Conservation (phyloP, 2,113 vertebrate species). For the Chaetops frenatus region DNA sequence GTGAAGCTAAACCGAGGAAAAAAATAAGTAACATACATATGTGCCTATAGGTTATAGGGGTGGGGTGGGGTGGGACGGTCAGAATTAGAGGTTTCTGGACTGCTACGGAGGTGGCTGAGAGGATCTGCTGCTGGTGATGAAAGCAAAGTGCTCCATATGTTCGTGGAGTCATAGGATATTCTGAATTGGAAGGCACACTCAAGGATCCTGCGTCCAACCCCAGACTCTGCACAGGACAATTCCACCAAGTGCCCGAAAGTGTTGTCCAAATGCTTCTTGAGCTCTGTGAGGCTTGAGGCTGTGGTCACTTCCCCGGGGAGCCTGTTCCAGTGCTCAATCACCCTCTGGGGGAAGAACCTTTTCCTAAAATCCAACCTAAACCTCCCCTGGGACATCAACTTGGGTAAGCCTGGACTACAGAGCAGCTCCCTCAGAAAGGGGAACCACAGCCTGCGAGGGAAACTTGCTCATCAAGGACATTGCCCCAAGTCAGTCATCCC, state of each 20-base stretch:
- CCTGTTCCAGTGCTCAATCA: background rate
- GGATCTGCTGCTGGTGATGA: background rate
- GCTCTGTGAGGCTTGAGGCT: background rate
- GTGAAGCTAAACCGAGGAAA: background rate
- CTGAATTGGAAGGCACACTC: background rate
- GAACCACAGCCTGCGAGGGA: background rate
- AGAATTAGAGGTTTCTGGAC: background rate
- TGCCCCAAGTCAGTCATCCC: background rate
- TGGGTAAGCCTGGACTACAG: background rate
- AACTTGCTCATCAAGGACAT: background rate
- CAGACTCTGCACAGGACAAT: background rate
- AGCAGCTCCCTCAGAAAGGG: background rate
- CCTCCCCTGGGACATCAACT: background rate
- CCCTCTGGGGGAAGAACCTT: background rate
- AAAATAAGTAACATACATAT: background rate
- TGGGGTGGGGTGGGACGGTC: background rate
- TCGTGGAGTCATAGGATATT: background rate
- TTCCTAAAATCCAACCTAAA: background rate
- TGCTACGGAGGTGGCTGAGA: background rate
- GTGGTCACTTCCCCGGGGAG: background rate
- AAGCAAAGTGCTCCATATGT: background rate
- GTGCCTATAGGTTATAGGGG: background rate
- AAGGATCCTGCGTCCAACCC: background rate
- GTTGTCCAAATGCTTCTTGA: background rate
- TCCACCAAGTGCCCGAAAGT: background rate